phyloP scores from a whole-genome alignment of 1,140 invertebrate genomes.

The Bombus affinis region DNA sequence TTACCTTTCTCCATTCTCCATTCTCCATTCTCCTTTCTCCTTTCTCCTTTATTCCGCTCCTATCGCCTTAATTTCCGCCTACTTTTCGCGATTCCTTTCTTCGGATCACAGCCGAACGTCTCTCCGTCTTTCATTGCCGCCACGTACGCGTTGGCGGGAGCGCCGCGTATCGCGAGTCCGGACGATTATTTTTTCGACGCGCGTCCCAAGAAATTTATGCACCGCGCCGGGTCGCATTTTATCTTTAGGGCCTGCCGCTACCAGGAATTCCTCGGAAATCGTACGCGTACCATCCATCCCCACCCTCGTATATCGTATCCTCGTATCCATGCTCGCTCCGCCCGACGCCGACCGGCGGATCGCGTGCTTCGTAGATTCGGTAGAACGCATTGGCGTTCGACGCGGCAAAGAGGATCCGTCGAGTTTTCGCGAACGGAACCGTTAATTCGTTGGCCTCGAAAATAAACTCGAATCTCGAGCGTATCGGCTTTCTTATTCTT shows the following conservation, averaged over 20 bases:
- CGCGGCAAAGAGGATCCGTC: too few species aligned
- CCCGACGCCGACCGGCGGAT: too few species aligned
- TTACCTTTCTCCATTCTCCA: background rate
- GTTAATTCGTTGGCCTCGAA: too few species aligned
- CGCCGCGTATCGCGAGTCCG: constrained; percentile 5
- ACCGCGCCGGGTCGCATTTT: constrained; percentile 14
- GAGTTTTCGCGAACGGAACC: too few species aligned
- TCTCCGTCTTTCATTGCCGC: too few species aligned
- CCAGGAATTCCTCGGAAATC: constrained; percentile 28
- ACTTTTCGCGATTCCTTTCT: too few species aligned
- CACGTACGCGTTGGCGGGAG: too few species aligned
- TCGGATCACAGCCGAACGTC: background rate
- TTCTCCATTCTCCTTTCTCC: background rate
- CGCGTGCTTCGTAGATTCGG: background rate
- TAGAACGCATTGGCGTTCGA: too few species aligned
- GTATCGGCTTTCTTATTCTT: background rate
- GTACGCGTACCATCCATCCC: background rate
- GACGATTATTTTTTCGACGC: constrained; percentile 50
- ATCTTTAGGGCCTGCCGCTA: constrained; percentile 24
- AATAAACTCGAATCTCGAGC: background rate
- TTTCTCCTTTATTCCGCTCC: background rate
- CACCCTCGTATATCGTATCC: background rate
- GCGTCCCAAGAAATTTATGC: constrained; percentile 47
- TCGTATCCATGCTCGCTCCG: too few species aligned
- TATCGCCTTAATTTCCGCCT: background rate